Base-by-base conservation (phyloP, 2,797 vertebrate species). In the Meriones psammophilus region DNA sequence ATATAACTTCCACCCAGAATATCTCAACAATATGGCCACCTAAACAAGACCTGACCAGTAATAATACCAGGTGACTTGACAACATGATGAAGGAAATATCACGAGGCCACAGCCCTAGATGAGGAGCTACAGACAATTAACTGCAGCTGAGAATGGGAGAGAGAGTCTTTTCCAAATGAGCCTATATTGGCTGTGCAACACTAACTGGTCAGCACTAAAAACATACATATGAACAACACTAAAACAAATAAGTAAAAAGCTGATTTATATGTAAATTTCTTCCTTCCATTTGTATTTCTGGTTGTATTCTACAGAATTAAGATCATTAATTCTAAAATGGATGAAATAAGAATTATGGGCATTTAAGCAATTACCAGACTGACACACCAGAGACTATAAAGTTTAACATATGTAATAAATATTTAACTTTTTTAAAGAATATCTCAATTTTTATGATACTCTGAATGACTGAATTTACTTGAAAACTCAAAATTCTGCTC, bases 231-330 rank as follows among this genome's bases (percentile, higher is more conserved):
- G 28, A 85, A 50, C 28, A 85, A 42, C 42, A 68, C 5, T 68
- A 68, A 85, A 50, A 33, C 66, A 85, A 68, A 50, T 68, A 68
- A 68, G 33, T 42, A 50, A 62, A 14, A 28, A 68, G 17, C 10
- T 85, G 50, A 85, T 50, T 71, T 26, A 64, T 6, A 80, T 18
- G 54, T 8, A 17, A 60, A 78, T 85, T 77, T 71, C 24, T 85
- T 88, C 17, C n/a, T 89, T 94, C 14, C 30, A 30, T 89, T 30
- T 91, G 3, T 91, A 92, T 94, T 81, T 74, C 50, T 85, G 76
- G 24, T 39, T 92, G 3, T 66, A 89, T 62, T 89, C 7, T 68
- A 30, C 46, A 54, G 6, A 71, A 7, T 24, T 54, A 93, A 64
- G 33, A 60, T 58, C 24, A 76, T 8, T 14, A 71, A 85, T 69